These are phyloP conservation scores for Corticium candelabrum DNA, from an alignment of 37 sponge, comb jelly and placozoan genomes.

Conservation along the genomic window DNA sequence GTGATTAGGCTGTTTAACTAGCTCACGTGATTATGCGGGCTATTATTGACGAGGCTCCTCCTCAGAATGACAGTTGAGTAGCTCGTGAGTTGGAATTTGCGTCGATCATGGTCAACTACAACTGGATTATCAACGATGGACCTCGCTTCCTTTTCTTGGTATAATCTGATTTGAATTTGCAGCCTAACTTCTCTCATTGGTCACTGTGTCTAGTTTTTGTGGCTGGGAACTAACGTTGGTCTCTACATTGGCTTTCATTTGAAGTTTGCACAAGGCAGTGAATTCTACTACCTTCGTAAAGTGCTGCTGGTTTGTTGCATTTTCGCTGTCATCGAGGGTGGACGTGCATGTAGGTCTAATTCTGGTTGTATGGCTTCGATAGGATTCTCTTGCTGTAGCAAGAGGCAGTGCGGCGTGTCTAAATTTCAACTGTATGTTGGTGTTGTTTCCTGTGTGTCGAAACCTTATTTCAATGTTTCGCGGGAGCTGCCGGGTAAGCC, in stretches of 20 bases:
- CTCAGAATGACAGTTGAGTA: too few relatives aligned
- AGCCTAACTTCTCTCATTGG: too few relatives aligned
- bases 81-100: too few relatives aligned
- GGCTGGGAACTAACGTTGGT: background rate
- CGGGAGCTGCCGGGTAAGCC: constrained; percentile 56
- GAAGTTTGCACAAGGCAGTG: background rate
- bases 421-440: constrained; percentile 78
- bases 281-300: background rate
- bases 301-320: background rate
- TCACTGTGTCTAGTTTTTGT: background rate
- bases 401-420: constrained; percentile 70
- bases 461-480: constrained; percentile 71
- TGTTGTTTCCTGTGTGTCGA: constrained; percentile 78
- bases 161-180: too few relatives aligned
- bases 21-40: too few relatives aligned
- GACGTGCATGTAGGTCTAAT: too few relatives aligned
- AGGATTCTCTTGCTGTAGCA: constrained; percentile 78
- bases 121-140: background rate
- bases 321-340: too few relatives aligned
- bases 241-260: background rate
- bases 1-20: too few relatives aligned
- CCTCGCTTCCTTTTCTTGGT: background rate
- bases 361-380: too few relatives aligned
- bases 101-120: too few relatives aligned
- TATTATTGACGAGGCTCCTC: too few relatives aligned